Evolutionary conservation across 2,888 invertebrate species (phyloP).

Genomic region (Diachrysia chrysitis): DNA sequence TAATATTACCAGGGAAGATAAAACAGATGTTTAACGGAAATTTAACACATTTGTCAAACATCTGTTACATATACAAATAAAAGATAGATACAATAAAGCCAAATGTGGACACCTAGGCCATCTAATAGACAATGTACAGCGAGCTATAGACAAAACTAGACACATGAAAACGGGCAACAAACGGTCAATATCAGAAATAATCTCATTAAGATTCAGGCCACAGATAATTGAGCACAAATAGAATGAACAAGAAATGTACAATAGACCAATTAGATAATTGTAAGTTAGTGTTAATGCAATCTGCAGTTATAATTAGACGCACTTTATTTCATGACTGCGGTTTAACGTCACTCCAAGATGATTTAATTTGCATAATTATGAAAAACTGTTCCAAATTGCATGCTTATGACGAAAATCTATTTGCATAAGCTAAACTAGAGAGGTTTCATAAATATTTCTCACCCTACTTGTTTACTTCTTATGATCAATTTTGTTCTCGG

Average conservation of each 20-base stretch:
- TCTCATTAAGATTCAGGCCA: conserved; percentile 48
- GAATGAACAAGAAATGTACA: conserved; percentile 41
- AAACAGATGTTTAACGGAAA: neutral
- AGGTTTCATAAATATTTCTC: neutral
- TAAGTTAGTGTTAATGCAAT: conserved; percentile 32
- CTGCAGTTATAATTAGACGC: conserved; percentile 37
- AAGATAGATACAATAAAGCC: neutral
- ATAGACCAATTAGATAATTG: conserved; percentile 50
- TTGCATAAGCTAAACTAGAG: neutral
- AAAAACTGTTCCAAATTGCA: conserved; percentile 19
- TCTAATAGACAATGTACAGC: neutral
- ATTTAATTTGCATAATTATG: conserved; percentile 14
- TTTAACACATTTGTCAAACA: conserved; percentile 34
- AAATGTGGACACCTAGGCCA: conserved; percentile 6
- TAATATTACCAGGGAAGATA: neutral
- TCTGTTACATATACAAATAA: conserved; percentile 11
- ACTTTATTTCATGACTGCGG: conserved; percentile 26
- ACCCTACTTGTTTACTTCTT: neutral
- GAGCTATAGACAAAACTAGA: conserved; percentile 11
- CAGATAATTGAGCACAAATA: conserved; percentile 45
- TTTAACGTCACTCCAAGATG: conserved; percentile 11
- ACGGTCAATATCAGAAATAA: conserved; percentile 38
- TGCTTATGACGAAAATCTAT: conserved; percentile 11
- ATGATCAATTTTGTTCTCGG: neutral
- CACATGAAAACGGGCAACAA: conserved; percentile 24